These are phyloP conservation scores for Scartelaos histophorus DNA, from an alignment of 2,113 vertebrate species.

Conservation along the genomic window DNA sequence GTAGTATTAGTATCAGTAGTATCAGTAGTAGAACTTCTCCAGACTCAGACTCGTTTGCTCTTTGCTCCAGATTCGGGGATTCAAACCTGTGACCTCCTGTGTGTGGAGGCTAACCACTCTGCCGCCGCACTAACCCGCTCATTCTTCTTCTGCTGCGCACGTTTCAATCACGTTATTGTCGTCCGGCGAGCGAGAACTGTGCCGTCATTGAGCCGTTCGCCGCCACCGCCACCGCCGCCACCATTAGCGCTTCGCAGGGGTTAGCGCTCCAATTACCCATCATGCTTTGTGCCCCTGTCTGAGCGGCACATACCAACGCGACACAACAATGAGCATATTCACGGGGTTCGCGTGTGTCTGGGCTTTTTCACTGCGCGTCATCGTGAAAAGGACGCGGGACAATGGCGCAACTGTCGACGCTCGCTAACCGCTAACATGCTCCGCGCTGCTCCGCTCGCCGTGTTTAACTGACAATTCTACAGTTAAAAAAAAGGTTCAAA, in stretches of 20 bases:
- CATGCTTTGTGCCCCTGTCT: slow-evolving; percentile 50
- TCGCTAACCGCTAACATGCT: too few species aligned
- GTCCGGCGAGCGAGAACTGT: slow-evolving; percentile 17
- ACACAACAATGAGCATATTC: slow-evolving; percentile 69
- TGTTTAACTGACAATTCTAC: too few species aligned
- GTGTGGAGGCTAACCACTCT: not conserved
- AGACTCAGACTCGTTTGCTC: too few species aligned
- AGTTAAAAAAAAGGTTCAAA: too few species aligned
- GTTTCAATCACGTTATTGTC: slow-evolving; percentile 21
- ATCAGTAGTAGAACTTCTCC: too few species aligned
- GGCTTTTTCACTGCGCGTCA: slow-evolving; percentile 29
- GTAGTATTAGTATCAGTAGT: too few species aligned
- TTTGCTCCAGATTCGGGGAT: too few species aligned
- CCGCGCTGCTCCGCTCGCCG: too few species aligned
- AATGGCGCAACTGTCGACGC: too few species aligned
- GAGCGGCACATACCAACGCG: slow-evolving; percentile 58
- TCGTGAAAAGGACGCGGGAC: slow-evolving; percentile 45
- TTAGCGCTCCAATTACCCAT: slow-evolving; percentile 62
- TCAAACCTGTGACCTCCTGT: not conserved
- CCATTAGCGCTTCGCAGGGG: slow-evolving; percentile 19
- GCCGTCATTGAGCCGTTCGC: slow-evolving; percentile 34
- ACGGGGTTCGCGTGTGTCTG: slow-evolving; percentile 16
- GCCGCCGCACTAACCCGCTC: not conserved
- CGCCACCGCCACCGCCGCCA: slow-evolving; percentile 12
- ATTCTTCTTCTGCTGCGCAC: not conserved